These are phyloP conservation scores for Polypedilum vanderplanki DNA, from an alignment of 1,140 invertebrate genomes.

Conservation along the genomic window DNA sequence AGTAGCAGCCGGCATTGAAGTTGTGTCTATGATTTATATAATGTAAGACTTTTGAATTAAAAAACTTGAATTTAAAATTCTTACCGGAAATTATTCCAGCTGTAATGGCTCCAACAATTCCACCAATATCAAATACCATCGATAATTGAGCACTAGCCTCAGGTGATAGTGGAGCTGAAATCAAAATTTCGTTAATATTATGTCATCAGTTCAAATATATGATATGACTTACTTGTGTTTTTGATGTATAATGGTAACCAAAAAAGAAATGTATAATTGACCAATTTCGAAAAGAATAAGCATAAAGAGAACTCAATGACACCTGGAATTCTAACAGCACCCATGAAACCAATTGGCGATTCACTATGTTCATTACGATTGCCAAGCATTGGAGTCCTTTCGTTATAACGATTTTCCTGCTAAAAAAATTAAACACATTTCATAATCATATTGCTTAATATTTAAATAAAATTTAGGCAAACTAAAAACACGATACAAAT, in stretches of 20 bases:
- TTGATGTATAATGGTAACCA: slow-evolving; percentile 92
- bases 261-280: slow-evolving; percentile 94
- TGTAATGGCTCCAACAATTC: slow-evolving; percentile 78
- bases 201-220: not conserved
- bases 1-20: slow-evolving; percentile 73
- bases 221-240: slow-evolving; percentile 63
- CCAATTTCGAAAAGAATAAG: slow-evolving; percentile 95
- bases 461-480: slow-evolving; percentile 22
- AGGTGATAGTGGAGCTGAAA: slow-evolving; percentile 61
- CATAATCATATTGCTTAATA: slow-evolving; percentile 9
- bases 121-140: slow-evolving; percentile 85
- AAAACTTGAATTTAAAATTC: too few relatives aligned
- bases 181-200: slow-evolving; percentile 31
- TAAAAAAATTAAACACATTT: slow-evolving; percentile 33
- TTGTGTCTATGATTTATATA: slow-evolving; percentile 52
- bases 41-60: too few relatives aligned
- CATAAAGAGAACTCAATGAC: slow-evolving; percentile 91
- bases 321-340: slow-evolving; percentile 79
- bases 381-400: slow-evolving; percentile 44
- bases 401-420: slow-evolving; percentile 46
- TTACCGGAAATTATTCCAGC: slow-evolving; percentile 67
- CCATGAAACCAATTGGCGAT: slow-evolving; percentile 65
- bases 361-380: slow-evolving; percentile 39
- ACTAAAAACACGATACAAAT: slow-evolving; percentile 30
- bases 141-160: slow-evolving; percentile 75